These are phyloP conservation scores for Arctocebus calabarensis DNA, from an alignment of 2,797 vertebrate species.

Conservation along the genomic window DNA sequence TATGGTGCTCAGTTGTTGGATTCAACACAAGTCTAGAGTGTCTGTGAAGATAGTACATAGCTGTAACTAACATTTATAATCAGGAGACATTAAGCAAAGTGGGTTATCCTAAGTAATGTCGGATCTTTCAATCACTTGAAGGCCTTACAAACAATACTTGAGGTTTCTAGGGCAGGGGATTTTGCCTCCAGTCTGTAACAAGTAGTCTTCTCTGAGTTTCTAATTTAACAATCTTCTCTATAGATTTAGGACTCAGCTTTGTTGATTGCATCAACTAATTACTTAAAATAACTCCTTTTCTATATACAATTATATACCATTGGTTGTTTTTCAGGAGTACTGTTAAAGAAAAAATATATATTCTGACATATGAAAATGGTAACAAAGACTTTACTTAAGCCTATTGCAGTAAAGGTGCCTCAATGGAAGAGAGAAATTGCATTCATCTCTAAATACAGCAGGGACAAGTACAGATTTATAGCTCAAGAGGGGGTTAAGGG, in stretches of 20 bases:
- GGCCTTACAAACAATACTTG: background rate
- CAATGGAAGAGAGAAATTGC: background rate
- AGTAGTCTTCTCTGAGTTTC: background rate
- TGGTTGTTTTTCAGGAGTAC: background rate
- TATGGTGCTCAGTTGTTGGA: background rate
- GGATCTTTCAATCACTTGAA: background rate
- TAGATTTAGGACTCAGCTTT: background rate
- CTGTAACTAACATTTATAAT: background rate
- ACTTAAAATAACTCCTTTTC: constrained; percentile 14
- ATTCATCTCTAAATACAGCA: background rate
- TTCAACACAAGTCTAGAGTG: background rate
- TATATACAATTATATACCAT: background rate
- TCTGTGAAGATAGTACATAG: background rate
- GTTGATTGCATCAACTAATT: background rate
- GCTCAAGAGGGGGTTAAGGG: background rate
- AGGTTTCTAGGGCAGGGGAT: background rate
- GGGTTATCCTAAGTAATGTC: background rate
- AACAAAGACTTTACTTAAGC: background rate
- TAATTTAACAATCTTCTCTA: background rate
- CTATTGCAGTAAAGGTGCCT: background rate
- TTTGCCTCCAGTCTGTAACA: background rate
- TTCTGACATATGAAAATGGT: background rate
- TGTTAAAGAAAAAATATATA: background rate
- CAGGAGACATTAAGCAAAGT: background rate
- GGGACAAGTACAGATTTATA: background rate